A percentile compares a stretch with the other conserved stretches of the same genome.
Evolutionary conservation across 2,797 vertebrate genomes (phyloP).

Genomic region (Sciurus carolinensis): DNA sequence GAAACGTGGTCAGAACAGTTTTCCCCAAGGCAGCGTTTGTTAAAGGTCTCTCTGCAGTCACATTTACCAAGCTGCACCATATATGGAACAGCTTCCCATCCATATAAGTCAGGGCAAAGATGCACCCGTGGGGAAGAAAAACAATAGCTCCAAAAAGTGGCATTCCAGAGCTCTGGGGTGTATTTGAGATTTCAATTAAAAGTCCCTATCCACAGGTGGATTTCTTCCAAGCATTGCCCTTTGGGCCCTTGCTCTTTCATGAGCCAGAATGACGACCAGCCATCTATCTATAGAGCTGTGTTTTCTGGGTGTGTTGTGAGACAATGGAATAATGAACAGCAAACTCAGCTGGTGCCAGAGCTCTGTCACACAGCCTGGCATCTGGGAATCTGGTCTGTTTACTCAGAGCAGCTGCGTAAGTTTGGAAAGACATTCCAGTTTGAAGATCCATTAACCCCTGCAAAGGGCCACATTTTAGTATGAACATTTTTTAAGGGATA

Average conservation of each 20-base stretch:
- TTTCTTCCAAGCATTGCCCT: constrained; percentile 71
- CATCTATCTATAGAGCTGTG: constrained; percentile 67
- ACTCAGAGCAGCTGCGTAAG: constrained; percentile 77
- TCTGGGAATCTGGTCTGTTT: constrained; percentile 78
- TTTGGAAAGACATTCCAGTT: constrained; percentile 75
- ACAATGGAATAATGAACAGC: constrained; percentile 76
- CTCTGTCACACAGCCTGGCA: constrained; percentile 79
- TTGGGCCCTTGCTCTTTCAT: constrained; percentile 21
- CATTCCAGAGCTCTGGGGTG: constrained; percentile 56
- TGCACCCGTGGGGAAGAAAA: not conserved
- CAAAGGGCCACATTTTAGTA: constrained; percentile 55
- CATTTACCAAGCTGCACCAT: not conserved
- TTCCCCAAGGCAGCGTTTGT: constrained; percentile 37
- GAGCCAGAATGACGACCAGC: constrained; percentile 50
- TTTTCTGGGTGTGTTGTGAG: constrained; percentile 49
- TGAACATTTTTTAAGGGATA: constrained; percentile 73
- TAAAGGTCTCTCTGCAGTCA: not conserved
- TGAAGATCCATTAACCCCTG: constrained; percentile 80
- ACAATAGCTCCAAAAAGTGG: not conserved
- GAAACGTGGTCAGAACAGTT: not conserved
- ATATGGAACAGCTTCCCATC: not conserved
- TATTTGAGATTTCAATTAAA: constrained; percentile 75
- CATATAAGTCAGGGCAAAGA: not conserved
- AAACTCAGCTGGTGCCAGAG: constrained; percentile 74
- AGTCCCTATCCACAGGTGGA: constrained; percentile 65